A percentile compares a stretch with the other conserved stretches of the same genome.
These are phyloP conservation scores for Agelas oroides DNA, from an alignment of 37 sponge, comb jelly and placozoan species.

Conservation along the genomic window DNA sequence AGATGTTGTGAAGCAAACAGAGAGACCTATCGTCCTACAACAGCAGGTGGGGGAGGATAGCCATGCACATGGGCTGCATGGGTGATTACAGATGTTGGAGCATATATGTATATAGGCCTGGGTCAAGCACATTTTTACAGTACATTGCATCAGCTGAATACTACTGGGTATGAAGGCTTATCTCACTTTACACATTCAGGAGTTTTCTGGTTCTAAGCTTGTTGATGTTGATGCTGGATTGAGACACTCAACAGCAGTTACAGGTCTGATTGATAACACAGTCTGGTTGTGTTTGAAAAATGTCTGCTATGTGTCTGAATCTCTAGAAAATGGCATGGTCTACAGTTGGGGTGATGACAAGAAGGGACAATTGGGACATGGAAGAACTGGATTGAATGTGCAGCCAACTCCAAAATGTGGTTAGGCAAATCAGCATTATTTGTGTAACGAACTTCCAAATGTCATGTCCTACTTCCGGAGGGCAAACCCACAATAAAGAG, in stretches of 20 bases:
- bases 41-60: slow-evolving; percentile 44
- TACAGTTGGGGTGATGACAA: slow-evolving; percentile 65
- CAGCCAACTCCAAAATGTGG: slow-evolving; percentile 4
- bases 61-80: no score
- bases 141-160: no score
- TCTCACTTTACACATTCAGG: no score
- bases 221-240: slow-evolving; percentile 66
- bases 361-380: slow-evolving; percentile 71
- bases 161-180: no score
- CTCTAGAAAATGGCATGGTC: slow-evolving; percentile 46
- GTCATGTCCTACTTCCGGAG: no score
- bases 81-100: no score
- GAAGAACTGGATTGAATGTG: background rate
- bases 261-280: slow-evolving; percentile 45
- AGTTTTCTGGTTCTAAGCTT: slow-evolving; percentile 22
- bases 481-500: no score
- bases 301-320: background rate
- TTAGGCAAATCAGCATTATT: slow-evolving; percentile 9
- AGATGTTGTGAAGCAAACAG: background rate
- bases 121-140: no score
- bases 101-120: background rate
- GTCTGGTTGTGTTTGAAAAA: background rate
- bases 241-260: slow-evolving; percentile 73
- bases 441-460: no score
- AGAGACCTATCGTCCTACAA: slow-evolving; percentile 5